Conservation (phyloP, 2,797 vertebrate species). For the Ibycter americanus region DNA sequence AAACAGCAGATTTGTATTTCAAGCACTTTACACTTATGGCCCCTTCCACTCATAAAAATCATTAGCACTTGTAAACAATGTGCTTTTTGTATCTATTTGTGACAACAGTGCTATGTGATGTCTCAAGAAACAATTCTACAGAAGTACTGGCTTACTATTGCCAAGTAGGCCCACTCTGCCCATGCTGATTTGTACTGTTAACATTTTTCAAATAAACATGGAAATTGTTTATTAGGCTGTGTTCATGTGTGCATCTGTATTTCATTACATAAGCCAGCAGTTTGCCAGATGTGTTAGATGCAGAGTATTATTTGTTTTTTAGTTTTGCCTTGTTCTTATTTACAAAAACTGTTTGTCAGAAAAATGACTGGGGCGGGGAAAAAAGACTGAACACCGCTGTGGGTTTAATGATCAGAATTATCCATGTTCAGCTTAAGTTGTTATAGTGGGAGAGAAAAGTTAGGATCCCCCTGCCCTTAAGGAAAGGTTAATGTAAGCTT, state of each 20-base stretch:
- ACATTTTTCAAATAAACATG: conserved; percentile 60
- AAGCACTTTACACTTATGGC: conserved; percentile 60
- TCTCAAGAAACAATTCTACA: background rate
- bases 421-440: background rate
- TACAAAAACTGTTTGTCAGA: background rate
- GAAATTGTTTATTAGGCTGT: conserved; percentile 32
- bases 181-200: conserved; percentile 17
- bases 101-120: background rate
- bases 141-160: background rate
- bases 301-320: background rate
- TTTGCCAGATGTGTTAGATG: background rate
- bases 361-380: background rate
- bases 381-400: background rate
- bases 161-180: background rate
- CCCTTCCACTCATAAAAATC: background rate
- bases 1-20: background rate
- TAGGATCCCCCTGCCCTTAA: background rate
- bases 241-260: background rate
- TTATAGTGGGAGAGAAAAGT: background rate
- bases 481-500: background rate
- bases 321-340: background rate
- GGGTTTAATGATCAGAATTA: background rate
- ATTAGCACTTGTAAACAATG: background rate
- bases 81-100: background rate
- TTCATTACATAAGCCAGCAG: background rate